A percentile compares a stretch with the other conserved stretches of the same genome.
phyloP scores from a whole-genome alignment of 2,888 invertebrate genomes.

The Spilosoma lubricipeda region DNA sequence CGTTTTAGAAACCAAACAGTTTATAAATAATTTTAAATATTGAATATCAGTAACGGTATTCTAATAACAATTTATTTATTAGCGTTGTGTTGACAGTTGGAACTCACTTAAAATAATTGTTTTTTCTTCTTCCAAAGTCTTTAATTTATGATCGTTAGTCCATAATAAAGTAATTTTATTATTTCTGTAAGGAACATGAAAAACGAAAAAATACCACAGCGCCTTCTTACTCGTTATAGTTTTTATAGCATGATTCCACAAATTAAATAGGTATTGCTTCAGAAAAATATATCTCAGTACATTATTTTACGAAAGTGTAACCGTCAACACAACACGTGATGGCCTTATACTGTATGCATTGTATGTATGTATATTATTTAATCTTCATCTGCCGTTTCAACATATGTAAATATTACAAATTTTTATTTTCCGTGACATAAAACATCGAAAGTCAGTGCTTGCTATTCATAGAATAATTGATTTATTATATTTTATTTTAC shows the following conservation, averaged over 20 bases:
- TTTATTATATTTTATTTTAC: constrained; percentile 51
- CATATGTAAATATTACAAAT: constrained; percentile 81
- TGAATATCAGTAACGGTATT: constrained; percentile 33
- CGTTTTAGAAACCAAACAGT: constrained; percentile 57
- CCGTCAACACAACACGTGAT: constrained; percentile 42
- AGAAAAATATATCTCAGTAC: not conserved
- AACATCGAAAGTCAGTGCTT: constrained; percentile 85
- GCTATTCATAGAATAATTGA: constrained; percentile 75
- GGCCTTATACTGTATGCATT: constrained; percentile 36
- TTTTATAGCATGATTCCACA: not conserved
- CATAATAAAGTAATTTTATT: too few relatives aligned
- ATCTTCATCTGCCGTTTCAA: constrained; percentile 63
- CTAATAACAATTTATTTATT: constrained; percentile 49
- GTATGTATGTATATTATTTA: constrained; percentile 40
- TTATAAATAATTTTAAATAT: constrained; percentile 42
- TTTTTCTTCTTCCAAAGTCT: too few relatives aligned
- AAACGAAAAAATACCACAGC: too few relatives aligned
- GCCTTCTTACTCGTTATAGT: not conserved
- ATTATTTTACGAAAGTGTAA: constrained; percentile 6
- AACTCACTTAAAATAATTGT: not conserved
- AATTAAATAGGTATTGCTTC: not conserved
- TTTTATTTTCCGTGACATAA: constrained; percentile 75
- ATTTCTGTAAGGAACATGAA: too few relatives aligned
- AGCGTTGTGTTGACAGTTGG: constrained; percentile 38
- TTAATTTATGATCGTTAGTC: too few relatives aligned